Percentiles rank a stretch among this genome's conserved stretches.
Conservation (phyloP, 1,140 invertebrate species). For the Brachionus asplanchnoidis region DNA sequence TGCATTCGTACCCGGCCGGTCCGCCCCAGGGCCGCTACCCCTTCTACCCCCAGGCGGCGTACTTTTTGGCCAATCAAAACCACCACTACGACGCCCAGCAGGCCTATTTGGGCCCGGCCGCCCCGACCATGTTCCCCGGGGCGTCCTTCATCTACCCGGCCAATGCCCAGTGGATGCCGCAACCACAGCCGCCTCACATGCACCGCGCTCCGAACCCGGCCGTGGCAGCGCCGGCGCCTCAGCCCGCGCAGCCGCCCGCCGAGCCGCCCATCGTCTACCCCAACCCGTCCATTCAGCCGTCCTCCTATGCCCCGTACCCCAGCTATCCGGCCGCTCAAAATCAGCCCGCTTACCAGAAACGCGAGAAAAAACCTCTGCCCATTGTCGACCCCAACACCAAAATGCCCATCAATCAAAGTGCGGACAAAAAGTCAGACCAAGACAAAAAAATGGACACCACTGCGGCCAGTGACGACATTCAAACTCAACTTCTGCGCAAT, state of each 20-base stretch:
- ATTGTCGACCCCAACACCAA: constrained; percentile 50
- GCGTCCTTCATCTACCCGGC: not conserved
- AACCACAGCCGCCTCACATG: not conserved
- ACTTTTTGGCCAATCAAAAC: not conserved
- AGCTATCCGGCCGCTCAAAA: not conserved
- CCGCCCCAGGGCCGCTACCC: not conserved
- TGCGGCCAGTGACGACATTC: not conserved
- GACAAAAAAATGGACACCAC: not conserved
- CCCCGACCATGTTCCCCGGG: not conserved
- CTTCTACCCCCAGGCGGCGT: not conserved
- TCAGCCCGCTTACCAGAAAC: constrained; percentile 41
- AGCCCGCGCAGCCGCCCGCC: not conserved
- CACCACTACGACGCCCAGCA: not conserved
- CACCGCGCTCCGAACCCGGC: not conserved
- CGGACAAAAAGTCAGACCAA: not conserved
- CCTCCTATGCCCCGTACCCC: not conserved
- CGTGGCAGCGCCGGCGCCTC: not conserved
- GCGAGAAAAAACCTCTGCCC: constrained; percentile 44
- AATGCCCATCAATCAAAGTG: not conserved
- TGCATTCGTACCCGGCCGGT: not conserved
- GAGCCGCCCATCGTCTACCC: not conserved
- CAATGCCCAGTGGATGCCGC: not conserved
- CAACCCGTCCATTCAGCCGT: not conserved
- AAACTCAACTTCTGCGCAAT: not conserved
- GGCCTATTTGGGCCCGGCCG: not conserved